Base-by-base conservation (phyloP, 1,140 invertebrate species). In the Spodoptera litura region DNA sequence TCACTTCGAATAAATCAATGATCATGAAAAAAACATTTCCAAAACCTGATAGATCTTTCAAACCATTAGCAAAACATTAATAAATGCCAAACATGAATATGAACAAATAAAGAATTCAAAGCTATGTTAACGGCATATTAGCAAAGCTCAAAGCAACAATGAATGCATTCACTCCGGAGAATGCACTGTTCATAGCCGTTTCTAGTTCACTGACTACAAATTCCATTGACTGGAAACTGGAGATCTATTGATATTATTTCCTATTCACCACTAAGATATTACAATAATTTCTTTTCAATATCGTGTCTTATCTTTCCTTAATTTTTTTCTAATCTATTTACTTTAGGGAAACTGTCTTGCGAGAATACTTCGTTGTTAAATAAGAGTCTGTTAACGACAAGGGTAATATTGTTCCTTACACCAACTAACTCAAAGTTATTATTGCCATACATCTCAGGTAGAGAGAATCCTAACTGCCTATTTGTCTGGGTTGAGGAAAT, bases 371-470 rank as follows among this genome's bases (percentile, higher is more conserved):
- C 13, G 44, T 66, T 49, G 61, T 51, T 20, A 27, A 38, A 3
- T 10, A 61, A 31, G 20, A 44, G 38, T 49, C n/a, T 51, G 38
- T 51, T 51, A 25, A 51, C 11, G 11, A 51, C 62, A 2, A 15
- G 2, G 0, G 31, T 35, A 62, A 44, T 62, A 62, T 62, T 15
- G 59, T 44, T 13, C 13, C 61, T 25, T n/a, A 12, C n/a, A 73
- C 55, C 55, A 73, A 73, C 71, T 73, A 73, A 73, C 31, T 73
- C 5, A 59, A 44, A 73, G n/a, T 73, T 58, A 73, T 73, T 58
- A 15, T 73, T 59, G 71, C 55, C 27, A 59, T 58, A 73, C 55
- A 15, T 71, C 52, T 71, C 5, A 71, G 52, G 51, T 55, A n/a
- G 66, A 56, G 55, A 31, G 13, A 15, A 71, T 56, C 20, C n/a